Evolutionary conservation across 2,113 vertebrate species (phyloP), one percentile per base, ranked within the genome.

Genomic region (Protomyctophum bolini): DNA sequence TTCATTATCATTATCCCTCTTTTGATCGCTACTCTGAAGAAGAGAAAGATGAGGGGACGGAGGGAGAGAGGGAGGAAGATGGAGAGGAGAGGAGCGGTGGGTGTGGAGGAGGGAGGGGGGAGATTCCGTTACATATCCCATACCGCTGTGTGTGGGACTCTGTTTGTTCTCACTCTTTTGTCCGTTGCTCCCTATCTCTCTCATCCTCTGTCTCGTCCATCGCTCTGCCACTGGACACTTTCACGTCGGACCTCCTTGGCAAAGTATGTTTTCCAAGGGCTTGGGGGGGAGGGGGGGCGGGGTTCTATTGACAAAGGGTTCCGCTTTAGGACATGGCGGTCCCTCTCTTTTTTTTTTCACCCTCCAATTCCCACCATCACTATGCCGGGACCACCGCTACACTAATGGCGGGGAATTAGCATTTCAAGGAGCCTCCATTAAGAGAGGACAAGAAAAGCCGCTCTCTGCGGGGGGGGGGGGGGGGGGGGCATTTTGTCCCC

Each of bases 391-490:
- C 94, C 94, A 91, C 80, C 86, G 91, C 94, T 94, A 94, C 92
- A 93, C 92, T 93, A 94, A 94, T 94, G 91, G 90, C 70, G 87
- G 87, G 87, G 87, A 92, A 97, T 96, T 98, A 96, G 95, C 96
- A 96, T 96, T 96, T 97, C 96, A 97, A 97, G 95, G 94, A 92
- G 90, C 90, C 92, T 93, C 93, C 93, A 93, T 93, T 94, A 96
- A 93, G 76, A 41, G 85, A 92, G 84, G 91, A 93, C 92, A 94
- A 95, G 95, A 95, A 96, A 96, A 95, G 95, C 93, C 94, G 91
- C 91, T 94, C 94, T 94, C 84, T 76, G 93, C 87, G 91, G 94
- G 93, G 94, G 93, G 94, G 90, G 92, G 93, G 93, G 94, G 33
- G 33, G 93, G 94, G 90, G 92, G 93, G 94, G 94, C 94, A 94